Conservation (phyloP, 2,113 vertebrate species). For the Ahaetulla prasina region DNA sequence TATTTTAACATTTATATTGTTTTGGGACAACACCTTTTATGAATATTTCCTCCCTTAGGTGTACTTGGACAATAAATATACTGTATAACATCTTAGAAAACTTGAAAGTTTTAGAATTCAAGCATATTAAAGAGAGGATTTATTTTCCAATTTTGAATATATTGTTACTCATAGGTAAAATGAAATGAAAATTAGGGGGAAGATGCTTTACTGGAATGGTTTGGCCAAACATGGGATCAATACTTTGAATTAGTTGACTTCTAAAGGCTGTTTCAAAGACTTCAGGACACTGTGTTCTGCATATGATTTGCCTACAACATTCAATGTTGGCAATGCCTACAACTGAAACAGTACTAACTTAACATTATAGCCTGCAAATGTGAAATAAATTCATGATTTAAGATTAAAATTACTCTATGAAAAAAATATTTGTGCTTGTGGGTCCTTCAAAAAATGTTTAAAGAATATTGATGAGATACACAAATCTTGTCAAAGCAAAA, state of each 20-base stretch:
- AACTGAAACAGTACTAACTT: neutral
- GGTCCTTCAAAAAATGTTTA: neutral
- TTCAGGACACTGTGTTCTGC: neutral
- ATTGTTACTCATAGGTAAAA: neutral
- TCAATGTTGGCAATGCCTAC: neutral
- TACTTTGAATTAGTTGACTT: neutral
- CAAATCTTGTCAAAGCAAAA: neutral
- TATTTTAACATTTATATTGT: neutral
- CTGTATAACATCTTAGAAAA: neutral
- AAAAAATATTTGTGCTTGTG: neutral
- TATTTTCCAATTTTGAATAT: neutral
- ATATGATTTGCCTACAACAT: neutral
- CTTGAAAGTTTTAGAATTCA: neutral
- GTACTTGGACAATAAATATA: neutral
- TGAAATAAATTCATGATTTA: neutral
- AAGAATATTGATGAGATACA: neutral
- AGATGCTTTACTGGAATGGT: neutral
- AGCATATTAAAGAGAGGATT: neutral
- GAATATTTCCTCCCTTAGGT: neutral
- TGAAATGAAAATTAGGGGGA: neutral
- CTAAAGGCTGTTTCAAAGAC: neutral
- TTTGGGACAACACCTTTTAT: neutral
- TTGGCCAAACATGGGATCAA: neutral
- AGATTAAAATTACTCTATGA: neutral
- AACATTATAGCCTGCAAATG: neutral